Percentiles rank a stretch among this genome's conserved stretches.
Evolutionary conservation across 1,140 invertebrate genomes (phyloP).

Genomic region (Caenorhabditis remanei): DNA sequence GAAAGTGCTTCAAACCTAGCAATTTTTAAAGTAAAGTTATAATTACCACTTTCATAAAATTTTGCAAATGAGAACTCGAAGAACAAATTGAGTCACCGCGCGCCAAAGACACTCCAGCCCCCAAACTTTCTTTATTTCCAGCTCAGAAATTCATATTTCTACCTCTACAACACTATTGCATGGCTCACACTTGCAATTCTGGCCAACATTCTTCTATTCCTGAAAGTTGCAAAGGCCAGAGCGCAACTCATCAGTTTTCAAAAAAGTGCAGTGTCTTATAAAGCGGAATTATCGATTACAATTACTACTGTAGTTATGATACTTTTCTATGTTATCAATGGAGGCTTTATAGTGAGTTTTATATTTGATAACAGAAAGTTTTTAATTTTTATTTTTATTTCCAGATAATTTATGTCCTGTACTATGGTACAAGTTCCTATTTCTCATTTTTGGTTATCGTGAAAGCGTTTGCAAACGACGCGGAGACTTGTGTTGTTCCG

Average conservation of each 20-base stretch:
- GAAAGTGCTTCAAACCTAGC: too few species aligned
- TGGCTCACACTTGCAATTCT: neutral
- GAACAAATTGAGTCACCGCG: too few species aligned
- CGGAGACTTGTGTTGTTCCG: conserved; percentile 5
- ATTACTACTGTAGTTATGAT: conserved; percentile 16
- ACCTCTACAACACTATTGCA: neutral
- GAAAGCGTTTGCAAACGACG: neutral
- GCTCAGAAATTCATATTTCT: neutral
- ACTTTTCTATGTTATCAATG: conserved; percentile 34
- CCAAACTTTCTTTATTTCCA: neutral
- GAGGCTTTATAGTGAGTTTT: neutral
- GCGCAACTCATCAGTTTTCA: neutral
- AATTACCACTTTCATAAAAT: too few species aligned
- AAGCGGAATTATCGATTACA: neutral
- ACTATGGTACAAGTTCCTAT: neutral
- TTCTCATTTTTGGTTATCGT: neutral
- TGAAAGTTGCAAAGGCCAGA: neutral
- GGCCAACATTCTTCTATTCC: neutral
- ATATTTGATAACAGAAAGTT: too few species aligned
- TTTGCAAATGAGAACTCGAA: too few species aligned
- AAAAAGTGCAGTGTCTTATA: neutral
- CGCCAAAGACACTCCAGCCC: too few species aligned
- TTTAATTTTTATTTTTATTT: neutral
- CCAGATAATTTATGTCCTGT: neutral
- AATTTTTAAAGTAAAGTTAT: too few species aligned